A percentile compares a stretch with the other conserved stretches of the same genome.
These are phyloP conservation scores for Mionectes macconnelli DNA, from an alignment of 2,113 vertebrate species.

Conservation along the genomic window DNA sequence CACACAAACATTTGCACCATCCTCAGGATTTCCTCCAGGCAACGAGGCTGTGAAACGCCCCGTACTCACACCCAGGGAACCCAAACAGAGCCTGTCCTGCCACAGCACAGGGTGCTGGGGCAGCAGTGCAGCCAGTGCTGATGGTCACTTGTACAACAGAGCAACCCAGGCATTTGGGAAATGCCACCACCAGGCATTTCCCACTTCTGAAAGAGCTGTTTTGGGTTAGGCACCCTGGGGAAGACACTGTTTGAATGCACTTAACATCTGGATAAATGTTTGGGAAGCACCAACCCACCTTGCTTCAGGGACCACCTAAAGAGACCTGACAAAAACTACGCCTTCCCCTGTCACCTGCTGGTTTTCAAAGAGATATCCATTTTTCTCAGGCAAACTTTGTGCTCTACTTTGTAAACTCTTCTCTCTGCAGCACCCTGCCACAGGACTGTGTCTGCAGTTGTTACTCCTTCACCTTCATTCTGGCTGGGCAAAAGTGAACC, in stretches of 20 bases:
- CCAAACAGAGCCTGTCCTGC: background rate
- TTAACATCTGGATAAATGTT: background rate
- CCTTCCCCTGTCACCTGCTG: background rate
- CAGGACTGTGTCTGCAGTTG: background rate
- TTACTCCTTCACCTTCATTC: background rate
- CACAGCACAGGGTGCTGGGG: fast-evolving
- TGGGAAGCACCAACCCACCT: background rate
- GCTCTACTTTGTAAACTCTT: background rate
- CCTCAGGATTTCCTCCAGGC: background rate
- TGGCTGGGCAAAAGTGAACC: background rate
- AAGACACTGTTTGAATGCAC: background rate
- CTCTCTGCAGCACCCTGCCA: background rate
- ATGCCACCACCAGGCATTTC: background rate
- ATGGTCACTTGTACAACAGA: background rate
- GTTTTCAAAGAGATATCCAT: background rate
- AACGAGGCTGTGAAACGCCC: background rate
- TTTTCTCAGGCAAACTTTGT: background rate
- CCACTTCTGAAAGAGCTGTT: background rate
- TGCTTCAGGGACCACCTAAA: background rate
- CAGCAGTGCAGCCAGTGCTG: background rate
- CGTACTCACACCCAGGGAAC: background rate
- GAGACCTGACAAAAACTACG: background rate
- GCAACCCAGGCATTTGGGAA: background rate
- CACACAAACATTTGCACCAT: background rate
- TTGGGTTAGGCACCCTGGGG: background rate